Conservation (phyloP, 2,113 vertebrate species). For the Candoia aspera region DNA sequence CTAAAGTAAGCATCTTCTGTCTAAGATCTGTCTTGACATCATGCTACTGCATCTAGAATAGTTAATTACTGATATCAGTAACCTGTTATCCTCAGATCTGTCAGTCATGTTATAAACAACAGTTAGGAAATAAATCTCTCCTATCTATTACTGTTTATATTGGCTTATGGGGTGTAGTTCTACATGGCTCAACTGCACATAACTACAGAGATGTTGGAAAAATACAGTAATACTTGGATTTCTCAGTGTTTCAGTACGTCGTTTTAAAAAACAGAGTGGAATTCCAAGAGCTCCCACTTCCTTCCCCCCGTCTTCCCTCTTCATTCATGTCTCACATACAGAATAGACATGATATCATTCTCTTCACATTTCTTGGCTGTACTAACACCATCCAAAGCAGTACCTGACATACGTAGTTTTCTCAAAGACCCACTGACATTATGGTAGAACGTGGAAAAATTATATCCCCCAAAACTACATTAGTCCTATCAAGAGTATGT, state of each 20-base stretch:
- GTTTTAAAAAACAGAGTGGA: background rate
- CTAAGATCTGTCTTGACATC: background rate
- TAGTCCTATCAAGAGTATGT: too few relatives aligned
- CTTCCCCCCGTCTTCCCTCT: background rate
- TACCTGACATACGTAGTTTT: background rate
- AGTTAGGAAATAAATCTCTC: background rate
- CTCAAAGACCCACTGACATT: background rate
- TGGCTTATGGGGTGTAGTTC: background rate
- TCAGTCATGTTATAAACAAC: background rate
- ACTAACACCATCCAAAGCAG: background rate
- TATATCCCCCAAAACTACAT: background rate
- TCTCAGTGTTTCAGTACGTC: background rate
- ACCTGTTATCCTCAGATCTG: background rate
- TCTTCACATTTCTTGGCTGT: background rate
- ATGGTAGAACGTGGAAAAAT: background rate
- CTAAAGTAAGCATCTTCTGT: background rate
- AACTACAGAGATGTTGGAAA: background rate
- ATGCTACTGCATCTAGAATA: background rate
- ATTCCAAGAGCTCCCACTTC: background rate
- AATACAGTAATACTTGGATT: background rate
- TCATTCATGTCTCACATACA: background rate
- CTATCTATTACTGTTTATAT: background rate
- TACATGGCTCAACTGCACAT: background rate
- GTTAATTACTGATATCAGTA: background rate
- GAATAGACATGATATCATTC: background rate